A percentile compares a stretch with the other conserved stretches of the same genome.
phyloP scores from a whole-genome alignment of 2,888 invertebrate genomes.

The Autographa gamma region DNA sequence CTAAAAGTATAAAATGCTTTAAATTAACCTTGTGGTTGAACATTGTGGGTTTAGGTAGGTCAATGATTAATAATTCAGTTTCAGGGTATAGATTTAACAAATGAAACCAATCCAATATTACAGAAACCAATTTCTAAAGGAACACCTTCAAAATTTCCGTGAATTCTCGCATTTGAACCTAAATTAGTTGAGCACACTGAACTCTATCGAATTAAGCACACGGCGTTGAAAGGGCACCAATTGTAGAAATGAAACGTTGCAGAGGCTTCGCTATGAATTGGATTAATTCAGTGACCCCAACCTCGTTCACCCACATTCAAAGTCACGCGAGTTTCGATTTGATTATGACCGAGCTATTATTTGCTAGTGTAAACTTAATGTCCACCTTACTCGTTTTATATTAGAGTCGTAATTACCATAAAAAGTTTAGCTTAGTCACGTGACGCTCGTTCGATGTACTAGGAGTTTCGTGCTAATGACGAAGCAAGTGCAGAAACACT shows the following conservation, averaged over 20 bases:
- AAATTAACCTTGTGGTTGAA: neutral
- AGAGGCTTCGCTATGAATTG: conserved; percentile 71
- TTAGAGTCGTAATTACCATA: conserved; percentile 8
- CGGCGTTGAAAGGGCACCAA: conserved; percentile 51
- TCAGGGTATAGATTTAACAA: conserved; percentile 3
- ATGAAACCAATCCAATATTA: conserved; percentile 26
- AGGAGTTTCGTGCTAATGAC: conserved; percentile 11
- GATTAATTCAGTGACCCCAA: conserved; percentile 73
- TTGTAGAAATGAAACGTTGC: conserved; percentile 61
- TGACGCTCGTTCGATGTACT: neutral
- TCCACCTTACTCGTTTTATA: conserved; percentile 2
- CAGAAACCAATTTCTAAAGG: conserved; percentile 25
- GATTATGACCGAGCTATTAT: conserved; percentile 38
- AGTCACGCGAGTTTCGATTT: conserved; percentile 68
- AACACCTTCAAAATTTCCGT: conserved; percentile 25
- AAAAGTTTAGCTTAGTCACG: conserved; percentile 1
- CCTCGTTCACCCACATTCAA: conserved; percentile 72
- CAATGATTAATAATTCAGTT: conserved; percentile 4
- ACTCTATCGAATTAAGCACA: conserved; percentile 51
- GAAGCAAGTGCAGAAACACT: conserved; percentile 13
- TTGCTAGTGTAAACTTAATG: neutral
- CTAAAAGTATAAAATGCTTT: neutral
- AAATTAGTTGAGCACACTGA: conserved; percentile 48
- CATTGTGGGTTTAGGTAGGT: neutral
- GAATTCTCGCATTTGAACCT: conserved; percentile 32